These are phyloP conservation scores for Antedon mediterranea DNA, from an alignment of 53 echinoderm and acorn worm genomes.

Conservation along the genomic window DNA sequence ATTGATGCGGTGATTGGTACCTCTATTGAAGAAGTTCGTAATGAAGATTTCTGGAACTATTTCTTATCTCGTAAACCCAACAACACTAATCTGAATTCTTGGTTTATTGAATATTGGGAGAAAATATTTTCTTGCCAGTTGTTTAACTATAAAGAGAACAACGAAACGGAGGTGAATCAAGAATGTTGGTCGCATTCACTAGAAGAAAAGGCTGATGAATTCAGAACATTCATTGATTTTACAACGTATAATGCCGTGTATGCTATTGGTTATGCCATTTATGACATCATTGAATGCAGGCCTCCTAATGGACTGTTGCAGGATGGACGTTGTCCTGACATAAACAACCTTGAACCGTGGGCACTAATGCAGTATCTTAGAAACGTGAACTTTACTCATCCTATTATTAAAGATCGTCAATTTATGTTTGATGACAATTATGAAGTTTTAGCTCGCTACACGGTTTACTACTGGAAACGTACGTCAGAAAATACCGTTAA, in stretches of 20 bases:
- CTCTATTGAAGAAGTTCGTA: slow-evolving; percentile 34
- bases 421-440: slow-evolving; percentile 46
- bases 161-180: not conserved
- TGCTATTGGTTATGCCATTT: slow-evolving; percentile 46
- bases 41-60: slow-evolving; percentile 44
- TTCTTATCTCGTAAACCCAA: slow-evolving; percentile 41
- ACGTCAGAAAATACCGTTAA: slow-evolving; percentile 1
- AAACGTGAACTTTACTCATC: slow-evolving; percentile 51
- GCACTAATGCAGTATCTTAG: slow-evolving; percentile 62
- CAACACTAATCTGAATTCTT: slow-evolving; percentile 29
- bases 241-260: slow-evolving; percentile 62
- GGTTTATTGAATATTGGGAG: slow-evolving; percentile 66
- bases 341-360: slow-evolving; percentile 39
- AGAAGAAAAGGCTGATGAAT: slow-evolving; percentile 26
- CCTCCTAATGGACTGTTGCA: slow-evolving; percentile 27
- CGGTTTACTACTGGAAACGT: slow-evolving; percentile 58
- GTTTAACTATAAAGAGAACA: not conserved
- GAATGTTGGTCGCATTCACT: slow-evolving; percentile 19
- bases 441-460: slow-evolving; percentile 43
- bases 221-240: slow-evolving; percentile 32
- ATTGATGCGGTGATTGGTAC: slow-evolving; percentile 45
- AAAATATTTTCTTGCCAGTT: slow-evolving; percentile 32
- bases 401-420: slow-evolving; percentile 13
- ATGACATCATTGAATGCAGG: slow-evolving; percentile 29
- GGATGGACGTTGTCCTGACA: slow-evolving; percentile 39